Base-by-base conservation (phyloP, 2,797 vertebrate genomes). In the Acanthurus leucopareius region DNA sequence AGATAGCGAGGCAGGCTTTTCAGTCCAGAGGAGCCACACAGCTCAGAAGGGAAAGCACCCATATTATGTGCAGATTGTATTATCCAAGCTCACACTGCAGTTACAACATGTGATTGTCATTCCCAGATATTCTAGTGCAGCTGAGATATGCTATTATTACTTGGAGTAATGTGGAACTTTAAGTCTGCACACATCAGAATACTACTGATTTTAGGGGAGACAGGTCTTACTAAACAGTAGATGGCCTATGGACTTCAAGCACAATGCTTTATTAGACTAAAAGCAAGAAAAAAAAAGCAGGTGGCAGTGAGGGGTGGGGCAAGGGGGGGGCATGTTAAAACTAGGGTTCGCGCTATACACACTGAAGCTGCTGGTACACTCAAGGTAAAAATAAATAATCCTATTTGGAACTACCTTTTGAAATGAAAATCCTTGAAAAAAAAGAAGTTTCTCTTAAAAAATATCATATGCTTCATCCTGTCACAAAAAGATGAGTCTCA, bases 1-100 rank as follows among this genome's bases (percentile, higher is more conserved):
- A 88, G 72, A 88, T 67, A 73, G 56, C 28, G 35, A 91, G 82
- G 79, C 67, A 75, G 82, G 79, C 84, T 84, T 11, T 78, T 83
- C 42, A 54, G 48, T 75, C 66, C 49, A 69, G 56, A 84, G 69
- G 69, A 82, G 84, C 73, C 84, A 16, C 47, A 42, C 57, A 70
- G 87, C 88, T 89, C 86, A 72, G 74, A 88, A 81, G 78, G 85
- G 77, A 88, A 86, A 92, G 92, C 93, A 93, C 92, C 92, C 74
- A 89, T 79, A 53, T 84, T 60, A 56, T 83, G 72, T 87, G 79
- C 69, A 87, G 77, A 83, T 60, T 86, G 83, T 83, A 47, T 80
- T 77, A 63, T 82, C 84, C 71, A 66, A 86, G 75, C 72, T 81
- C 71, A 83, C 72, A 65, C 79, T 80, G 85, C 78, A 82, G 69